These are phyloP conservation scores for Leptatherina wallacei DNA, from an alignment of 2,797 vertebrate species.

Conservation along the genomic window DNA sequence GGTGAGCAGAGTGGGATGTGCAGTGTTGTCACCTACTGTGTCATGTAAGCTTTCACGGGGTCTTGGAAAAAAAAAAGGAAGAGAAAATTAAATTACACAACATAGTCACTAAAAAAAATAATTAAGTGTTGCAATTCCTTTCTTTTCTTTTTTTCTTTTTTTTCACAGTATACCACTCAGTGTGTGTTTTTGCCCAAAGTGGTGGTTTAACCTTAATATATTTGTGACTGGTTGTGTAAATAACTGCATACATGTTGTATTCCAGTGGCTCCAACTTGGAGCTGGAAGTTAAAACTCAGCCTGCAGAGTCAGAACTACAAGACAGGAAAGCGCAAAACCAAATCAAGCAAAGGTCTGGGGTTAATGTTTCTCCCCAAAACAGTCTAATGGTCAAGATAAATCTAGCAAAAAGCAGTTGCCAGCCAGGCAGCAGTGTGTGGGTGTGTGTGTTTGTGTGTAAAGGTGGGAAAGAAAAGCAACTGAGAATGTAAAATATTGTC, in stretches of 20 bases:
- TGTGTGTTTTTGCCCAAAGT: constrained; percentile 33
- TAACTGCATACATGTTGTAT: constrained; percentile 12
- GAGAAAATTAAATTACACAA: constrained; percentile 54
- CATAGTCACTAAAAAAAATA: constrained; percentile 35
- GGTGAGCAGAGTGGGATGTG: constrained; percentile 15
- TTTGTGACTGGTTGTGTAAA: constrained; percentile 28
- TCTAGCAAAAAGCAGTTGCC: constrained; percentile 22
- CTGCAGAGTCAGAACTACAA: constrained; percentile 19
- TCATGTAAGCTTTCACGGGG: constrained; percentile 20
- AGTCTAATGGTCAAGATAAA: constrained; percentile 18
- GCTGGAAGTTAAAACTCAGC: not conserved
- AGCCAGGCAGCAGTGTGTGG: constrained; percentile 28
- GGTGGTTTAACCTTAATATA: constrained; percentile 31
- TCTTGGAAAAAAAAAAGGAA: constrained; percentile 40
- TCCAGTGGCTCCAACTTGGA: constrained; percentile 18
- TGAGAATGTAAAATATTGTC: constrained; percentile 25
- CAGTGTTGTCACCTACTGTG: constrained; percentile 17
- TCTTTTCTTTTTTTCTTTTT: constrained; percentile 16
- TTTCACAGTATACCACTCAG: constrained; percentile 34
- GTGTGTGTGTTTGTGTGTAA: not conserved
- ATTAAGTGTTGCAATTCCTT: constrained; percentile 9
- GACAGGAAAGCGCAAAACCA: constrained; percentile 3
- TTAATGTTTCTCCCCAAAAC: constrained; percentile 8
- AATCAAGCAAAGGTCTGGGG: not conserved
- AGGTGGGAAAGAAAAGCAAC: constrained; percentile 12